Base-by-base conservation (phyloP, 2,888 invertebrate species). In the Villa cingulata region DNA sequence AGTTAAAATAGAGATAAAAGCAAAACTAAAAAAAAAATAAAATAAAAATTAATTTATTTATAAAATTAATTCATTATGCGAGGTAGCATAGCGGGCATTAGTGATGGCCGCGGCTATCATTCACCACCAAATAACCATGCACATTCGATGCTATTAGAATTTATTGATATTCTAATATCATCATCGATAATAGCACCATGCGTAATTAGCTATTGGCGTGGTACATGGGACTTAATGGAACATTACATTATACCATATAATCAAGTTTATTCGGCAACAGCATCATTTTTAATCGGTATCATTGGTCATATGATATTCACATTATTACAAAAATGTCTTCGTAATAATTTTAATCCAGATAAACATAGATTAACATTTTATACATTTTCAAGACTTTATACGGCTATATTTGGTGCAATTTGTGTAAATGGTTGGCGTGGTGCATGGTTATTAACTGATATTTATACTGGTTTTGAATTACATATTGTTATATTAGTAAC, bases 391-490 rank as follows among this genome's bases (percentile, higher is more conserved):
- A 72, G 89, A 47, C 54, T 80, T 27, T 89, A 87, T 64, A 88
- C 89, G 17, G 74, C 74, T 51, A 63, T 81, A 54, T 88, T 83
- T 60, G 86, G 82, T 10, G 76, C 84, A 57, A 80, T 83, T 52
- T 88, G 88, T 65, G 87, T 90, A 39, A 88, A 86, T 60, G 85
- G 85, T 51, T 91, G 90, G 90, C 75, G 89, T 10, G 90, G 90
- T 2, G 78, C 83, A 40, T 91, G 89, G 89, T 74, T 64, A 41
- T 53, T 70, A 16, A 73, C 88, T 58, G 87, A 88, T 62, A 71
- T 79, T 62, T 78, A 82, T 58, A 82, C 83, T 36, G 79, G 77
- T 18, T 52, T 48, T 42, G 44, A 52, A 39, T 39, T 52, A 34
- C 43, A 50, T 49, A 75, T 78, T 53, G 72, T 83, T 50, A 71